Evolutionary conservation across 2,797 vertebrate genomes (phyloP).

Genomic region (Enteromius paludinosus): DNA sequence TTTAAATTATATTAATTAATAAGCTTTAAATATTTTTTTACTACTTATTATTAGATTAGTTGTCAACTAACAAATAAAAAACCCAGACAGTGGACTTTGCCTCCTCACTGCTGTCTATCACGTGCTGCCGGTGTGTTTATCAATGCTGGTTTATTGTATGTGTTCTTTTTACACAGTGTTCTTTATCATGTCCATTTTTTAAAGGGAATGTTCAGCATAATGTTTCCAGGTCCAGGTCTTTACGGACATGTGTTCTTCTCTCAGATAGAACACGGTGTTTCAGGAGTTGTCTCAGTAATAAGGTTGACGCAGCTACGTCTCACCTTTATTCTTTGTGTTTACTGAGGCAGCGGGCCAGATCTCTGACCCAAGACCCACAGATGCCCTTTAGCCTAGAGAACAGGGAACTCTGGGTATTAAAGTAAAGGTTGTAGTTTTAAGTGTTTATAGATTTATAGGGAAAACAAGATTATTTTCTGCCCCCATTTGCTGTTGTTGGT

Average conservation of each 20-base stretch:
- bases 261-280: conserved; percentile 44
- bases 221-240: conserved; percentile 13
- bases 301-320: conserved; percentile 25
- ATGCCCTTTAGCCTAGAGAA: conserved; percentile 27
- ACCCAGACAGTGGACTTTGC: background rate
- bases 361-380: conserved; percentile 30
- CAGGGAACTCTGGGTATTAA: background rate
- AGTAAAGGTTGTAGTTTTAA: background rate
- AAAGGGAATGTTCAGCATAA: background rate
- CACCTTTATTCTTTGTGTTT: conserved; percentile 54
- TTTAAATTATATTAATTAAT: background rate
- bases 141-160: background rate
- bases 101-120: background rate
- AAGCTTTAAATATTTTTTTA: background rate
- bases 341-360: conserved; percentile 35
- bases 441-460: background rate
- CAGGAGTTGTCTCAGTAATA: conserved; percentile 45
- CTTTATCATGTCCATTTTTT: background rate
- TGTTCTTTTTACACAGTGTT: background rate
- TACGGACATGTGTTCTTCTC: background rate
- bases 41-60: background rate
- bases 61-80: background rate
- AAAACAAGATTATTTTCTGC: background rate
- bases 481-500: background rate
- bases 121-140: background rate